Percentiles rank a stretch among this genome's conserved stretches.
phyloP scores from a whole-genome alignment of 2,113 vertebrate genomes.

The Lota lota region DNA sequence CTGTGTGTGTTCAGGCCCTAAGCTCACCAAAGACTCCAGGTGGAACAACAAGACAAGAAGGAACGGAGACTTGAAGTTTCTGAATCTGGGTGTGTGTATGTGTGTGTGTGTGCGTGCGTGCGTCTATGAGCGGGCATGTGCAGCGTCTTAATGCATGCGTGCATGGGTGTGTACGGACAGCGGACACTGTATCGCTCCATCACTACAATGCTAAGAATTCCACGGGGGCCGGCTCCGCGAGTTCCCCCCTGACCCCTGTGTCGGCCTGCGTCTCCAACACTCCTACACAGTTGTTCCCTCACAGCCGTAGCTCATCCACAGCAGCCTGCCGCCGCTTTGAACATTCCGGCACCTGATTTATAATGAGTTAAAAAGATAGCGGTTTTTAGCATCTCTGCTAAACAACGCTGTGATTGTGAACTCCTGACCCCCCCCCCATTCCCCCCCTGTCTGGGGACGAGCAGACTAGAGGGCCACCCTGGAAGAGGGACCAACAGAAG shows the following conservation, averaged over 20 bases:
- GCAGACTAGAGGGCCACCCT: background rate
- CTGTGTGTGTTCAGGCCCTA: slow-evolving; percentile 57
- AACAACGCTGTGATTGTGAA: too few relatives aligned
- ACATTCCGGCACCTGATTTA: background rate
- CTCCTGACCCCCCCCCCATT: too few relatives aligned
- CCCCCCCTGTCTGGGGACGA: too few relatives aligned
- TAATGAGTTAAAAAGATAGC: background rate
- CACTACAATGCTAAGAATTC: slow-evolving; percentile 68
- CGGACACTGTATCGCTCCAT: slow-evolving; percentile 47
- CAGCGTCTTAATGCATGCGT: background rate
- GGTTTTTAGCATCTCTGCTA: too few relatives aligned
- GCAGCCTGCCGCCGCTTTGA: slow-evolving; percentile 3
- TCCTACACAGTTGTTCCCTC: slow-evolving; percentile 56
- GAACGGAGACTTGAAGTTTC: slow-evolving; percentile 3
- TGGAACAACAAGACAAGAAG: slow-evolving; percentile 51
- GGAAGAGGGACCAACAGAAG: background rate
- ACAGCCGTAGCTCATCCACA: slow-evolving; percentile 24
- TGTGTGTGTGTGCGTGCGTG: slow-evolving; percentile 22
- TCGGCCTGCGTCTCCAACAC: slow-evolving; percentile 1
- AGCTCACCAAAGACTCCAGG: slow-evolving; percentile 52
- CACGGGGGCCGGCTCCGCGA: background rate
- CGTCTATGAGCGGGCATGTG: background rate
- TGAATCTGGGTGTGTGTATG: slow-evolving; percentile 17
- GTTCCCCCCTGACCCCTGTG: slow-evolving; percentile 7
- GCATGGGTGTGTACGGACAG: slow-evolving; percentile 64